A percentile compares a stretch with the other conserved stretches of the same genome.
These are phyloP conservation scores for Ormyrus nitidulus DNA, from an alignment of 2,888 invertebrate genomes.

Conservation along the genomic window DNA sequence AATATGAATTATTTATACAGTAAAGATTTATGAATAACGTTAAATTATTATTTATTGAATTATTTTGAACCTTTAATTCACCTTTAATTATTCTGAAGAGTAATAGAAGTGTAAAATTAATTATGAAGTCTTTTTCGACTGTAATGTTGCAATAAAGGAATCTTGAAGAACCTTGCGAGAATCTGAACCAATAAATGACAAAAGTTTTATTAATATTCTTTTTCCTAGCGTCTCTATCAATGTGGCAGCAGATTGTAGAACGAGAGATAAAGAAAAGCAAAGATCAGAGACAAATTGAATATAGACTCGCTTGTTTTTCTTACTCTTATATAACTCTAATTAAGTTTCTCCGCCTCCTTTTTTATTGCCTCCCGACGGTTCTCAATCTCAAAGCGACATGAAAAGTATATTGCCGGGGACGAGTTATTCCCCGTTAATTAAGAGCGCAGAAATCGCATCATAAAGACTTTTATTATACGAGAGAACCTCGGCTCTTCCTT, in stretches of 20 bases:
- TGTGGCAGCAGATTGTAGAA: background rate
- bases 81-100: too few relatives aligned
- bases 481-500: background rate
- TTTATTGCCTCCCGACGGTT: conserved; percentile 13
- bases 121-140: too few relatives aligned
- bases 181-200: background rate
- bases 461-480: conserved; percentile 33
- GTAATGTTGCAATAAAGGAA: too few relatives aligned
- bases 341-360: conserved; percentile 10
- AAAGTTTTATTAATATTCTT: background rate
- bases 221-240: background rate
- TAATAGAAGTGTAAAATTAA: too few relatives aligned
- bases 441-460: conserved; percentile 5
- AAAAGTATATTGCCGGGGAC: conserved; percentile 24
- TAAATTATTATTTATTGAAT: too few relatives aligned
- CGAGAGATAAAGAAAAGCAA: background rate
- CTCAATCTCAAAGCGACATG: conserved; percentile 37
- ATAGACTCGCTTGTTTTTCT: conserved; percentile 1
- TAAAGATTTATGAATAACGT: too few relatives aligned
- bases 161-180: too few relatives aligned
- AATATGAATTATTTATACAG: too few relatives aligned
- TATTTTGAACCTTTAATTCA: too few relatives aligned
- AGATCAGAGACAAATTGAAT: conserved; percentile 25
- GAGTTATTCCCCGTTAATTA: conserved; percentile 33
- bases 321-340: conserved; percentile 32